A percentile compares a stretch with the other conserved stretches of the same genome.
phyloP scores from a whole-genome alignment of 1,140 invertebrate genomes.

The Zaprionus ornatus region DNA sequence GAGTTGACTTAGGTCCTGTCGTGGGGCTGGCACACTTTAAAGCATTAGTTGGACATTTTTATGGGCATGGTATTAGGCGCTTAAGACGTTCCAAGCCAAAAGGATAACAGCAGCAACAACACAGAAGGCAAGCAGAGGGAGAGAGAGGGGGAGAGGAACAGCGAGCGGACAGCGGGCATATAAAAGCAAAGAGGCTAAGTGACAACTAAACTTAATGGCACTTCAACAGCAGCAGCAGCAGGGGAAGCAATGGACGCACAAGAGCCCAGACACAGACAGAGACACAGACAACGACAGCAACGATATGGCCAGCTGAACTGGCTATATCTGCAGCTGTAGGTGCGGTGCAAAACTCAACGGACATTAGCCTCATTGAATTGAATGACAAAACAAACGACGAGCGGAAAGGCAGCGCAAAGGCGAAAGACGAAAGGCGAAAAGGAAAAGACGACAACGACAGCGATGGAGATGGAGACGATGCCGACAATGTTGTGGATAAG shows the following conservation, averaged over 20 bases:
- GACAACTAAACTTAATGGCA: constrained; percentile 83
- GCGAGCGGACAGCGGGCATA: constrained; percentile 54
- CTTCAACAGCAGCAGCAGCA: constrained; percentile 83
- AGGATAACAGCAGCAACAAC: constrained; percentile 75
- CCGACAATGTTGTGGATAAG: constrained; percentile 76
- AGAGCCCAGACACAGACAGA: constrained; percentile 54
- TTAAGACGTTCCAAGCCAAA: constrained; percentile 81
- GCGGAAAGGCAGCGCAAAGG: constrained; percentile 46
- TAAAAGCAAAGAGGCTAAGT: constrained; percentile 83
- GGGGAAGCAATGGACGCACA: constrained; percentile 78
- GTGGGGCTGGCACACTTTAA: constrained; percentile 77
- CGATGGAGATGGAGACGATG: constrained; percentile 29
- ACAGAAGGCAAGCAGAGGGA: constrained; percentile 27
- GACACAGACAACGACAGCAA: constrained; percentile 12
- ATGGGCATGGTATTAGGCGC: constrained; percentile 81
- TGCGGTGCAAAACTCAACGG: constrained; percentile 75
- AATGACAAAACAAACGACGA: constrained; percentile 82
- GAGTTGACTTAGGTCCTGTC: constrained; percentile 46
- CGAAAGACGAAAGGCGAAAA: constrained; percentile 38
- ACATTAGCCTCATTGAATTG: constrained; percentile 83
- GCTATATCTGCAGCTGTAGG: constrained; percentile 55
- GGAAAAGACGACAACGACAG: constrained; percentile 45
- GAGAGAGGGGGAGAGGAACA: constrained; percentile 14
- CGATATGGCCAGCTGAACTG: constrained; percentile 33
- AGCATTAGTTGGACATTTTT: constrained; percentile 82